phyloP scores from a whole-genome alignment of 2,888 invertebrate species.

The Pteria penguin region DNA sequence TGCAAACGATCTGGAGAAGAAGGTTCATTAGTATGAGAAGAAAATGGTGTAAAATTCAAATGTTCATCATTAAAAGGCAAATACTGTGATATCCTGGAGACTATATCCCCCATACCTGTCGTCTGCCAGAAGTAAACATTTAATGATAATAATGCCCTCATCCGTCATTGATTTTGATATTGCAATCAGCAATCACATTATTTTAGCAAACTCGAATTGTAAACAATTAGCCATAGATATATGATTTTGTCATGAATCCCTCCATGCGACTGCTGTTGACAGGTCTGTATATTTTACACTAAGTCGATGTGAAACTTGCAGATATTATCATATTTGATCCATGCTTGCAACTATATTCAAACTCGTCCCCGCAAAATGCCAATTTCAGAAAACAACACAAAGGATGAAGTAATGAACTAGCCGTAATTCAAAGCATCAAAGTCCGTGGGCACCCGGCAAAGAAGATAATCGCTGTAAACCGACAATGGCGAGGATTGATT shows the following conservation, averaged over 20 bases:
- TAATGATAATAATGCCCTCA: neutral
- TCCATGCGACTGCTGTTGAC: too few relatives aligned
- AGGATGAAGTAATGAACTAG: neutral
- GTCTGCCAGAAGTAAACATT: neutral
- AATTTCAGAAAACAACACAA: conserved; percentile 3
- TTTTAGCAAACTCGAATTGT: neutral
- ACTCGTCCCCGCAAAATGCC: conserved; percentile 3
- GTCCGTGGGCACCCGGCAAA: neutral
- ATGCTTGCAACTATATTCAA: too few relatives aligned
- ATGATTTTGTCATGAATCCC: neutral
- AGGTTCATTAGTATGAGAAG: neutral
- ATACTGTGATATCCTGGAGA: conserved; percentile 22
- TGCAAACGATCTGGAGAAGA: conserved; percentile 48
- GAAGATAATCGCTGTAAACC: neutral
- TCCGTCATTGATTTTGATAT: neutral
- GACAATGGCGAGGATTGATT: neutral
- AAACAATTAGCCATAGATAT: neutral
- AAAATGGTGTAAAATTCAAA: neutral
- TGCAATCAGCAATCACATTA: neutral
- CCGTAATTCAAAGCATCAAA: neutral
- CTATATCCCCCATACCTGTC: conserved; percentile 28
- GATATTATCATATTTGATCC: too few relatives aligned
- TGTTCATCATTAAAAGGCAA: conserved; percentile 24
- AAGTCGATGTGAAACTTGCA: too few relatives aligned
- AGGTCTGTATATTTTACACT: too few relatives aligned